A percentile compares a stretch with the other conserved stretches of the same genome.
Evolutionary conservation across 2,113 vertebrate species (phyloP).

Genomic region (Dicrurus megarhynchus): DNA sequence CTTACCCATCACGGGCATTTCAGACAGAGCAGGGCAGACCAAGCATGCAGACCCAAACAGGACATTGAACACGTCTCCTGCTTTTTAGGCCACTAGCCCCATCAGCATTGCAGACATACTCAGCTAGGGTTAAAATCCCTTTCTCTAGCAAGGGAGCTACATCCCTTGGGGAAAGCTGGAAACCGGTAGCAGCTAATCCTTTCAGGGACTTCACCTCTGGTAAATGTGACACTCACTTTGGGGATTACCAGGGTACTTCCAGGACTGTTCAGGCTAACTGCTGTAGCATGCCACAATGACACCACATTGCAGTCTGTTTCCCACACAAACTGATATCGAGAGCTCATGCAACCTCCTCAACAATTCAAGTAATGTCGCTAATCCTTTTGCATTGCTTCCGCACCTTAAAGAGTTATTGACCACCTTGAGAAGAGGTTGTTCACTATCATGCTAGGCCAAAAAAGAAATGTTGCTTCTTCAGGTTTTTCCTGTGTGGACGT

Average conservation of each 20-base stretch:
- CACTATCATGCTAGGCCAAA: not conserved
- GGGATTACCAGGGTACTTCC: constrained; percentile 7
- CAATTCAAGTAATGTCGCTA: not conserved
- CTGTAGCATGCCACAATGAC: not conserved
- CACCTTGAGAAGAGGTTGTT: not conserved
- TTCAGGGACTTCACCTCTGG: constrained; percentile 46
- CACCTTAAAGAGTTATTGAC: not conserved
- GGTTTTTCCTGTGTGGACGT: not conserved
- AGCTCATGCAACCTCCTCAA: not conserved
- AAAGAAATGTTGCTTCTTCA: not conserved
- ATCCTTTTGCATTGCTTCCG: not conserved
- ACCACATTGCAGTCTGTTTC: not conserved
- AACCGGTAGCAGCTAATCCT: constrained; percentile 28
- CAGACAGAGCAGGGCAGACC: constrained; percentile 2
- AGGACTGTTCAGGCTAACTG: constrained; percentile 28
- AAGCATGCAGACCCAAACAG: not conserved
- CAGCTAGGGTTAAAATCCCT: constrained; percentile 8
- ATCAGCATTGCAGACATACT: not conserved
- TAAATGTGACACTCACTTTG: constrained; percentile 17
- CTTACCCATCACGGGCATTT: not conserved
- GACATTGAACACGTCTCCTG: not conserved
- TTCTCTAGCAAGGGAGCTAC: not conserved
- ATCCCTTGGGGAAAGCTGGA: constrained; percentile 8
- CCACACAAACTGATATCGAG: not conserved
- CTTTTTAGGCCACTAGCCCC: not conserved